Evolutionary conservation across 1,140 invertebrate species (phyloP), one percentile per base, ranked within the genome.

Genomic region (Drosophila oshimai): DNA sequence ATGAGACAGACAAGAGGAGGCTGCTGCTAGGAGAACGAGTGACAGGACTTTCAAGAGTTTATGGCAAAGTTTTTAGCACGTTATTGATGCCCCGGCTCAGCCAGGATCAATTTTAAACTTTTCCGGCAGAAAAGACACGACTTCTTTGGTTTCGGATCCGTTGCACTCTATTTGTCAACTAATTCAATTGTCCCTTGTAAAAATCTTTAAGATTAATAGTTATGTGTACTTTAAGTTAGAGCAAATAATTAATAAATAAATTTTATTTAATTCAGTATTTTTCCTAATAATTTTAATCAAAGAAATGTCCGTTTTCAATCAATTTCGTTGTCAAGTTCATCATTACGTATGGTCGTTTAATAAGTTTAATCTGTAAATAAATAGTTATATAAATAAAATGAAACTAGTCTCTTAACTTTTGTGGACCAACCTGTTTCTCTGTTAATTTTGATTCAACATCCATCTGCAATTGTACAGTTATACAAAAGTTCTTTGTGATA

Each of bases 21-120:
- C 3, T 6, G 4, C 6, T 41, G 9, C 31, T 33, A n/a, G 34
- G 3, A 26, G 42, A 20, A 28, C 39, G 36, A 36, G 42, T 47
- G 50, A 47, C 36, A 57, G 51, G 34, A 58, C 47, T 46, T 46
- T 26, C 51, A 39, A 36, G 33, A 67, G 60, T 49, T 51, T 51
- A 49, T 54, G 37, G 67, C 60, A 50, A 81, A 78, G 55, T 77
- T 83, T 77, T 57, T 29, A 50, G 55, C 77, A 83, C 72, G 77
- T 73, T 77, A 81, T 51, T 70, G 67, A 53, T 53, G 39, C 55
- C 55, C 34, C 29, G 54, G 49, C 78, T 74, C 62, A 61, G 53
- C 26, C 13, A 22, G 53, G 39, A 36, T 57, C 28, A 74, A 78
- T 49, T 47, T 74, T 26, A 57, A 58, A 61, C 57, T 64, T 67